Conservation (phyloP, 2,113 vertebrate genomes). For the Gnathonemus longibarbis region DNA sequence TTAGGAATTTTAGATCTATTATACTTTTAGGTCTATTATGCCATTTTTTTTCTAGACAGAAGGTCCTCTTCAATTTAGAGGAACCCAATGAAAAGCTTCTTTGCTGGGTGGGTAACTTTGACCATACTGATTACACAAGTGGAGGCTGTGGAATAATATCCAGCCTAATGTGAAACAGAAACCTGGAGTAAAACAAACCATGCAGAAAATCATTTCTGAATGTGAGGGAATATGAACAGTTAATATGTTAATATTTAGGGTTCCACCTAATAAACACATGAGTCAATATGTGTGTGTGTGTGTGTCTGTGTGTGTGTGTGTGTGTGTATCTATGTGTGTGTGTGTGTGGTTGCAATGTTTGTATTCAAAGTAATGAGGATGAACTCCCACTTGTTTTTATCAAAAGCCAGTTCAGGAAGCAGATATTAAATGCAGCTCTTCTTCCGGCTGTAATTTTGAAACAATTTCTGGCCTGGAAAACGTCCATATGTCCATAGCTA, state of each 20-base stretch:
- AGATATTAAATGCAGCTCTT: neutral
- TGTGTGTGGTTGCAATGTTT: neutral
- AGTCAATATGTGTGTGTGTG: neutral
- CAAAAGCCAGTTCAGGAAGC: neutral
- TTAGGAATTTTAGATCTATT: conserved; percentile 4
- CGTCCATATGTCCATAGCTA: conserved; percentile 39
- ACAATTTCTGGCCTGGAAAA: conserved; percentile 51
- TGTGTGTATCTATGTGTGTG: neutral
- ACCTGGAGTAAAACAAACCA: neutral
- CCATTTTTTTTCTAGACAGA: neutral
- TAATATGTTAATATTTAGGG: neutral
- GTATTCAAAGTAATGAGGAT: neutral
- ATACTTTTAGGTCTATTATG: neutral
- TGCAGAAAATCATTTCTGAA: neutral
- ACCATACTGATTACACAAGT: neutral
- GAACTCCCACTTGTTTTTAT: neutral
- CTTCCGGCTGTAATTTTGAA: neutral
- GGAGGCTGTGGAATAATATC: neutral
- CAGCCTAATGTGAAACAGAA: neutral
- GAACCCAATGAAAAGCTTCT: neutral
- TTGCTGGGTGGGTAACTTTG: neutral
- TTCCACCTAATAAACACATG: neutral
- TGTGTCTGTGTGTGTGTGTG: neutral
- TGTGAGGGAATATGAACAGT: neutral
- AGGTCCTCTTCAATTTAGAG: neutral